These are phyloP conservation scores for Watsonalla cultraria DNA, from an alignment of 2,888 invertebrate genomes.

Conservation along the genomic window DNA sequence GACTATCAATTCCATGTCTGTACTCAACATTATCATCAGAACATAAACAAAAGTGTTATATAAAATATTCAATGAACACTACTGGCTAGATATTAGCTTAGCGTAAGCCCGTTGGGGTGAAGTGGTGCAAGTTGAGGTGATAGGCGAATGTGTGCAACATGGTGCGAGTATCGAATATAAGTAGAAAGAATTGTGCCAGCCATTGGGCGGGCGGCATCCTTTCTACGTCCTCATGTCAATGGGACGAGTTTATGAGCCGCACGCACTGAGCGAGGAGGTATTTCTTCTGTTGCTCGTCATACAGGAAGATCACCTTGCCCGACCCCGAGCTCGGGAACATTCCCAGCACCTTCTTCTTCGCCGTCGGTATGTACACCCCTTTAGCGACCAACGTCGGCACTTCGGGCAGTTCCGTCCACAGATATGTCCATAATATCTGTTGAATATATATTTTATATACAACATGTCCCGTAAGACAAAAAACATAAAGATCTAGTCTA, in stretches of 20 bases:
- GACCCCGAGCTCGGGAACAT: conserved; percentile 81
- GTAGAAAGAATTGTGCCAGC: conserved; percentile 68
- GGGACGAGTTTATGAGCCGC: conserved; percentile 51
- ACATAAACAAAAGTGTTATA: conserved; percentile 11
- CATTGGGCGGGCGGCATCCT: conserved; percentile 41
- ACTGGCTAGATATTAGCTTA: conserved; percentile 21
- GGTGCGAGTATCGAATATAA: conserved; percentile 61
- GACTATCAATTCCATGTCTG: not conserved
- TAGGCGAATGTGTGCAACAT: conserved; percentile 58
- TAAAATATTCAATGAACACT: conserved; percentile 26
- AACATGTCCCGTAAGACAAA: not conserved
- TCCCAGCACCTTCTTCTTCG: conserved; percentile 80
- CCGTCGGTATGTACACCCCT: conserved; percentile 82
- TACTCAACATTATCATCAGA: not conserved
- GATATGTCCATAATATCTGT: conserved; percentile 86
- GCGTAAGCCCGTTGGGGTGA: conserved; percentile 53
- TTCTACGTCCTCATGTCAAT: conserved; percentile 72
- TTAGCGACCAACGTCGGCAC: conserved; percentile 82
- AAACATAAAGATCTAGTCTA: not conserved
- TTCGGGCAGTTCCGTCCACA: conserved; percentile 87
- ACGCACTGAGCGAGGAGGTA: conserved; percentile 64
- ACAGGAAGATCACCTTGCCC: conserved; percentile 77
- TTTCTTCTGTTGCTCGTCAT: conserved; percentile 66
- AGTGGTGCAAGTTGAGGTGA: conserved; percentile 64
- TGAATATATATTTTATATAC: conserved; percentile 1